Evolutionary conservation across 2,888 invertebrate genomes (phyloP).

Genomic region (Tanaodytes sp.): DNA sequence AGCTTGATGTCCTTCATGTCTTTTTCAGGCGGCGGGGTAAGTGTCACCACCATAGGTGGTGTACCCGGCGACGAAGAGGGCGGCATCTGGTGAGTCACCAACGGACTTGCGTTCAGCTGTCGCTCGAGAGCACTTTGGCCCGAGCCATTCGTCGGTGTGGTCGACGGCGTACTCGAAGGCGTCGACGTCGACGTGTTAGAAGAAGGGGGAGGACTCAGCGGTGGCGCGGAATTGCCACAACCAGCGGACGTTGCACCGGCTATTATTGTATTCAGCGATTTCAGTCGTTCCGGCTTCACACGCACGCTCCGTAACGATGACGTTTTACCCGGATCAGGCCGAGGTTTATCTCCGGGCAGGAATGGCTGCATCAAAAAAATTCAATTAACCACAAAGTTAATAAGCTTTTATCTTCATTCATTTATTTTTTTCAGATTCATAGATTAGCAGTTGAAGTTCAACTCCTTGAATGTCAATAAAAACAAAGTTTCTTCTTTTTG

Average conservation of each 20-base stretch:
- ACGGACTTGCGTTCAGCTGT: slow-evolving; percentile 66
- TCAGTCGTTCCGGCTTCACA: slow-evolving; percentile 78
- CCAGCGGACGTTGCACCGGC: slow-evolving; percentile 61
- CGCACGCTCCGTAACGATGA: slow-evolving; percentile 79
- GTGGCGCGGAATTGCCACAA: slow-evolving; percentile 58
- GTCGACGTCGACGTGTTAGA: slow-evolving; percentile 66
- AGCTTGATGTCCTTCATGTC: slow-evolving; percentile 69
- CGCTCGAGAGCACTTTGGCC: slow-evolving; percentile 65
- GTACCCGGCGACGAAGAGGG: slow-evolving; percentile 65
- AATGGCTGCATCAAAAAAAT: slow-evolving; percentile 68
- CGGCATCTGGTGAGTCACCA: slow-evolving; percentile 60
- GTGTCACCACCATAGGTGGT: slow-evolving; percentile 70
- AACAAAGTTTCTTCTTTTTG: no score
- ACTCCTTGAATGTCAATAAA: no score
- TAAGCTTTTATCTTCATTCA: no score
- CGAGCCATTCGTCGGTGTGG: slow-evolving; percentile 64
- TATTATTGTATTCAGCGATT: slow-evolving; percentile 70
- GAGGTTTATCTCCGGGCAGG: slow-evolving; percentile 68
- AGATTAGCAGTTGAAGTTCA: no score
- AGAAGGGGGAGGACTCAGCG: slow-evolving; percentile 69
- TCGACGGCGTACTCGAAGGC: slow-evolving; percentile 66
- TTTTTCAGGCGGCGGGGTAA: slow-evolving; percentile 73
- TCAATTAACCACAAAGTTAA: no score
- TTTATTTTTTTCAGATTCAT: no score
- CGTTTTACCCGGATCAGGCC: slow-evolving; percentile 73